Base-by-base conservation (phyloP, 2,113 vertebrate genomes). In the Rhadina sibilatrix region DNA sequence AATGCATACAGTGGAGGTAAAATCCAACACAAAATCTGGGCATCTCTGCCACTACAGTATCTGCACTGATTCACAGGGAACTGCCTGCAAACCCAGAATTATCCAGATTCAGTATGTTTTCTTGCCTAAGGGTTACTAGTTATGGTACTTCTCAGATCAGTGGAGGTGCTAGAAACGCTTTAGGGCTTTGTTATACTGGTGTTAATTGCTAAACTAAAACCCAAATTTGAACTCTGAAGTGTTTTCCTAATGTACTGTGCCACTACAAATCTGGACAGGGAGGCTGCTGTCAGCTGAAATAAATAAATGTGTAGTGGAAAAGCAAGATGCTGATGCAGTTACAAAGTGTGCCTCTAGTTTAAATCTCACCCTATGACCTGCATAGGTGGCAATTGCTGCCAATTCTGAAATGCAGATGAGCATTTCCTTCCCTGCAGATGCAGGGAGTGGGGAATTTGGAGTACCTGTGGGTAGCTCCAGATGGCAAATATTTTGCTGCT, bases 351-450 rank as follows among this genome's bases (percentile, higher is more conserved):
- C 46, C 49, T 25, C 40, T 82, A n/a, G 64, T 91, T 95, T 76
- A 52, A 54, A 64, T 50, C 47, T n/a, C 38, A 49, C 15, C 42
- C 27, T 33, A 21, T 16, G 74, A 81, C 60, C 72, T 89, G 71
- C 52, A 4, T 1, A 47, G 74, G 85, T 75, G 74, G 30, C 53
- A 93, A 28, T 72, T 94, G 87, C 70, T 91, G 92, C 49, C 84
- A 85, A 15, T 81, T 93, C 60, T 60, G 20, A 82, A 91, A 81
- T 2, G 1, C 40, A 93, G 92, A 64, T 54, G 92, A 23, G 59
- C 71, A n/a, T 95, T 97, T 94, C 61, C 64, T 79, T 64, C 70
- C 78, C 91, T 56, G 80, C 35, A 96, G 86, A 87, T 69, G 66
- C 85, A 47, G 70, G 50, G 33, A 70, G 27, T 69, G 54, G 46